These are phyloP conservation scores for Sus scrofa DNA, from an alignment of 2,113 vertebrate genomes.

Conservation along the genomic window T2T-Sscrofa CM000825.6:98336001-98336500, in stretches of 20 bases:
- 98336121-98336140: not conserved
- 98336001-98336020: not conserved
- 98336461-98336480: not conserved
- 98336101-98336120: not conserved
- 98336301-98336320: not conserved
- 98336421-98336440: not conserved
- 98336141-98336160: not conserved
- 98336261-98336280: fast-evolving
- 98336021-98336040: not conserved
- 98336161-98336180: constrained; percentile 6
- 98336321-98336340: not conserved
- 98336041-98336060: not conserved
- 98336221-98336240: not conserved
- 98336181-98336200: not conserved
- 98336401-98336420: not conserved
- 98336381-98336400: not conserved
- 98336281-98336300: not conserved
- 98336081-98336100: not conserved
- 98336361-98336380: not conserved
- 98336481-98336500: not conserved
- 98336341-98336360: not conserved
- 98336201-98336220: constrained; percentile 1
- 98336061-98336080: not conserved
- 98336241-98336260: not conserved
- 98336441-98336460: not conserved